Conservation (phyloP, 2,888 invertebrate species). For the Geophilus truncorum region DNA sequence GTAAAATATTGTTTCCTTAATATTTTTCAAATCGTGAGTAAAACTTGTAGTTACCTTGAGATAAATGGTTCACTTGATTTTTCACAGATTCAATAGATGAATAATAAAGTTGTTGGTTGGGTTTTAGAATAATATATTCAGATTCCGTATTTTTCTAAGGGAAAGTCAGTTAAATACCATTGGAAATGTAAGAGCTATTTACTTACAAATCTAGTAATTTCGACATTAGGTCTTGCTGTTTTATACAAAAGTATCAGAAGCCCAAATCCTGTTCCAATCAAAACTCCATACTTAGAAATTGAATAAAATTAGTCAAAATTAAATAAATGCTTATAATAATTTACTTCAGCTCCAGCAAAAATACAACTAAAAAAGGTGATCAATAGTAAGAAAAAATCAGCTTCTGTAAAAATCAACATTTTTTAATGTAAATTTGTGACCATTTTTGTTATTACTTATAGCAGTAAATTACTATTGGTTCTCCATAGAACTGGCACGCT, state of each 20-base stretch:
- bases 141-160: slow-evolving; percentile 43
- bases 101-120: slow-evolving; percentile 42
- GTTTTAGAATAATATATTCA: slow-evolving; percentile 42
- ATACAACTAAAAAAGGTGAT: slow-evolving; percentile 65
- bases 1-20: background rate
- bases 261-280: slow-evolving; percentile 74
- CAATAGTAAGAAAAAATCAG: slow-evolving; percentile 62
- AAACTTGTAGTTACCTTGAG: background rate
- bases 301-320: no score
- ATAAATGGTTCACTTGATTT: slow-evolving; percentile 38
- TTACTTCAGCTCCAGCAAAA: slow-evolving; percentile 60
- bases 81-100: slow-evolving; percentile 42
- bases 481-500: slow-evolving; percentile 67
- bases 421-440: no score
- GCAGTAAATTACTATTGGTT: slow-evolving; percentile 81
- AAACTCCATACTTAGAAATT: slow-evolving; percentile 66
- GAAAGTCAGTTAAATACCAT: background rate
- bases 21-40: background rate
- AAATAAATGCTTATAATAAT: background rate
- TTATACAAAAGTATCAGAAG: slow-evolving; percentile 79
- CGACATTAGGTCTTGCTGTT: slow-evolving; percentile 77
- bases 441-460: no score
- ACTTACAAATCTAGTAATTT: slow-evolving; percentile 53
- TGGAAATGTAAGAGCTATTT: background rate
- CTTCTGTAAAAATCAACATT: no score